A percentile compares a stretch with the other conserved stretches of the same genome.
phyloP scores from a whole-genome alignment of 2,113 vertebrate species.

The Passer montanus region DNA sequence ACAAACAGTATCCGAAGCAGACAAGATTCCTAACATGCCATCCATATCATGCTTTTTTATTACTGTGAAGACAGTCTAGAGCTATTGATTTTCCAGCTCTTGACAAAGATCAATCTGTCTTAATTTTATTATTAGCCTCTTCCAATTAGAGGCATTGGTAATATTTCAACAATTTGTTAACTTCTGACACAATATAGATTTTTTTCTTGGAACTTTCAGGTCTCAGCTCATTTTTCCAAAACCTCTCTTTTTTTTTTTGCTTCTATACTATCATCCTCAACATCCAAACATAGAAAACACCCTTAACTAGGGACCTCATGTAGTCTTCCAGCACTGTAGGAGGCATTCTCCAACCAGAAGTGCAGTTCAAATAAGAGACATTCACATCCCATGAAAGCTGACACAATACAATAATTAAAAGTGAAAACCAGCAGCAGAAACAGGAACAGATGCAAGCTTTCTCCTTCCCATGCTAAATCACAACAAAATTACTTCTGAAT shows the following conservation, averaged over 20 bases:
- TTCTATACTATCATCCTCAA: neutral
- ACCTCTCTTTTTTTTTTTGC: neutral
- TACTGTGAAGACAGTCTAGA: neutral
- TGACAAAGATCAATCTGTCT: neutral
- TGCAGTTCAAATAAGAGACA: neutral
- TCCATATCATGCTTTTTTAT: neutral
- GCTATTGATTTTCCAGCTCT: neutral
- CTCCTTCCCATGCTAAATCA: neutral
- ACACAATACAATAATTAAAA: neutral
- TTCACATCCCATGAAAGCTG: neutral
- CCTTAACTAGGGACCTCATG: neutral
- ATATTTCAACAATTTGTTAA: neutral
- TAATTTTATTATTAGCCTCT: neutral
- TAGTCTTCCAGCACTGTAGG: fast-evolving
- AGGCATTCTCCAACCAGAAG: neutral
- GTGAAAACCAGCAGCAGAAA: neutral
- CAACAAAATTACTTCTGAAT: neutral
- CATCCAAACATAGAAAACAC: neutral
- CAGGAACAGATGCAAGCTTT: neutral
- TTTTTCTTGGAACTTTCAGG: neutral
- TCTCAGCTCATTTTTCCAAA: neutral
- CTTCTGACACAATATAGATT: neutral
- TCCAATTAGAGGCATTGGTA: neutral
- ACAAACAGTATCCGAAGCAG: neutral
- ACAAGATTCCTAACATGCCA: neutral